These are phyloP conservation scores for Trichosurus vulpecula DNA, from an alignment of 2,797 vertebrate genomes.

Conservation along the genomic window DNA sequence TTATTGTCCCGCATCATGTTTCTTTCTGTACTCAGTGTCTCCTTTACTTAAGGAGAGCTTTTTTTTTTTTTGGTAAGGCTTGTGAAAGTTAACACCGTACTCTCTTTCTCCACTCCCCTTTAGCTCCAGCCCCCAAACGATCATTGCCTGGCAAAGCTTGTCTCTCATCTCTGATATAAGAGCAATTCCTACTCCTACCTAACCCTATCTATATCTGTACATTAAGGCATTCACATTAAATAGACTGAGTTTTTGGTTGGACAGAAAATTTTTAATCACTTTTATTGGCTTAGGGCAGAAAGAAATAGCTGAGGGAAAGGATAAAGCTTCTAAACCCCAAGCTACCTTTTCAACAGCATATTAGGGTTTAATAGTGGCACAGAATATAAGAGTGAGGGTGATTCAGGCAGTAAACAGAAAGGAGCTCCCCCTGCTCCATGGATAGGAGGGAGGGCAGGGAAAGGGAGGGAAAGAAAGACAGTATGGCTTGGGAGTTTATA, in stretches of 20 bases:
- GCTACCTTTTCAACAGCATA: neutral
- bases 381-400: neutral
- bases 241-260: neutral
- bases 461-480: neutral
- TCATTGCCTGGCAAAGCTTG: neutral
- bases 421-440: neutral
- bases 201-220: neutral
- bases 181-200: neutral
- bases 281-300: neutral
- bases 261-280: neutral
- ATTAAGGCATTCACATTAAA: neutral
- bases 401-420: neutral
- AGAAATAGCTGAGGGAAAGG: neutral
- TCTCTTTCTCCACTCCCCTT: neutral
- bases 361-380: neutral
- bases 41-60: neutral
- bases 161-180: neutral
- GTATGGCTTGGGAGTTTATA: neutral
- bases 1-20: neutral
- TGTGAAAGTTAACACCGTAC: neutral
- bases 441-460: neutral
- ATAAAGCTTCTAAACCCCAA: neutral
- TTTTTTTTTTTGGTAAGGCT: neutral
- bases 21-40: neutral
- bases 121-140: neutral